A percentile compares a stretch with the other conserved stretches of the same genome.
phyloP scores from a whole-genome alignment of 1,140 invertebrate genomes.

The Platyscapa corneri region DNA sequence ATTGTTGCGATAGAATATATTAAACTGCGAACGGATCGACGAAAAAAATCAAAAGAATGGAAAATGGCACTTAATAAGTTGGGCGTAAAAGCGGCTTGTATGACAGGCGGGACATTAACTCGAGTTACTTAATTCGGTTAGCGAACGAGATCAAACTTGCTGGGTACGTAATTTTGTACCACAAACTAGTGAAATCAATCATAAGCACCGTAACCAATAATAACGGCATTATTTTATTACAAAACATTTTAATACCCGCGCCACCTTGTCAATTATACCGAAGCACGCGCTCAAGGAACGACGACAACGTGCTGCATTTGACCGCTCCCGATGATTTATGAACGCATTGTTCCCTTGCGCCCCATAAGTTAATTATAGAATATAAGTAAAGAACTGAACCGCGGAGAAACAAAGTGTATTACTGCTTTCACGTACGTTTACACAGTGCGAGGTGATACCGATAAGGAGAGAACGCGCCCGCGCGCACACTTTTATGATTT shows the following conservation, averaged over 20 bases:
- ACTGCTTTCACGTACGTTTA: conserved; percentile 10
- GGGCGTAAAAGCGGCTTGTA: background rate
- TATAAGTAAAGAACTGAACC: conserved; percentile 25
- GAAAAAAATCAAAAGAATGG: conserved; percentile 2
- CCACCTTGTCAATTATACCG: conserved; percentile 49
- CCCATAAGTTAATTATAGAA: conserved; percentile 47
- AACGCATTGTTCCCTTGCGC: conserved; percentile 42
- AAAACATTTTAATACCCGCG: conserved; percentile 47
- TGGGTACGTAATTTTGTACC: background rate
- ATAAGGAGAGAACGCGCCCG: conserved; percentile 20
- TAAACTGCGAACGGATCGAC: background rate
- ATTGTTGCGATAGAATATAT: conserved; percentile 11
- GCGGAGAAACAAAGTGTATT: conserved; percentile 42
- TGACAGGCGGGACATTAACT: background rate
- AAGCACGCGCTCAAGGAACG: background rate
- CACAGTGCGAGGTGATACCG: background rate
- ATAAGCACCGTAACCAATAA: background rate
- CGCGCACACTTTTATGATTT: conserved; percentile 19
- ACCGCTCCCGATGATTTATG: conserved; percentile 49
- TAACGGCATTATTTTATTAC: conserved; percentile 46
- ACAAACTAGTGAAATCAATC: conserved; percentile 38
- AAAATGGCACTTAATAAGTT: background rate
- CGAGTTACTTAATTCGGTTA: conserved; percentile 12
- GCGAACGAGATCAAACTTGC: background rate
- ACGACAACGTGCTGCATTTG: conserved; percentile 25